phyloP scores from a whole-genome alignment of 2,113 vertebrate species.

The Pholis gunnellus region DNA sequence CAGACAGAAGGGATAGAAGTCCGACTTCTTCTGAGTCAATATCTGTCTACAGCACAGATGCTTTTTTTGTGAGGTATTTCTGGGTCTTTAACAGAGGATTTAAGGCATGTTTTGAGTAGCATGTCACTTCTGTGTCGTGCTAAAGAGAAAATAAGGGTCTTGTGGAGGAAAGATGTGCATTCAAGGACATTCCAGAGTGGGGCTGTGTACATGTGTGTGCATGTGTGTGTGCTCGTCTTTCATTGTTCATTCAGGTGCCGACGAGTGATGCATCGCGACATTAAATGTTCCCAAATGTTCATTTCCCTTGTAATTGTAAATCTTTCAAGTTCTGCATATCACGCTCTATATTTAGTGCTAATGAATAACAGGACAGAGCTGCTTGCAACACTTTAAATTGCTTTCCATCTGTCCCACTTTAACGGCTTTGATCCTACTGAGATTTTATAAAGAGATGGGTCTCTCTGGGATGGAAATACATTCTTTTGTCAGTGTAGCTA shows the following conservation, averaged over 20 bases:
- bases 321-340: constrained; percentile 45
- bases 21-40: constrained; percentile 1
- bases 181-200: constrained; percentile 54
- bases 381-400: constrained; percentile 58
- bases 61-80: constrained; percentile 41
- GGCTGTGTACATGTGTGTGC: constrained; percentile 11
- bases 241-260: constrained; percentile 36
- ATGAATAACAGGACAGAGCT: constrained; percentile 57
- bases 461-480: constrained; percentile 30
- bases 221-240: constrained; percentile 18
- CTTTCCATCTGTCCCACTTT: constrained; percentile 74
- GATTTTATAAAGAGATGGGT: constrained; percentile 59
- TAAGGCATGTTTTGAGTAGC: constrained; percentile 46
- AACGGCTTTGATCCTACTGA: constrained; percentile 55
- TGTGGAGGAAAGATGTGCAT: constrained; percentile 18
- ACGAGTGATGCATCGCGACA: constrained; percentile 27
- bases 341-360: constrained; percentile 51
- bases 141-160: constrained; percentile 32
- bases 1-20: constrained; percentile 43
- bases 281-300: constrained; percentile 49
- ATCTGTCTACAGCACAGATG: constrained; percentile 64
- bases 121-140: constrained; percentile 34
- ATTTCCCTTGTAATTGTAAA: constrained; percentile 29
- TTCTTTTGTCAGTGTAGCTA: not conserved
- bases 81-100: constrained; percentile 30